Base-by-base conservation (phyloP, 2,113 vertebrate genomes). In the Xiphophorus couchianus region DNA sequence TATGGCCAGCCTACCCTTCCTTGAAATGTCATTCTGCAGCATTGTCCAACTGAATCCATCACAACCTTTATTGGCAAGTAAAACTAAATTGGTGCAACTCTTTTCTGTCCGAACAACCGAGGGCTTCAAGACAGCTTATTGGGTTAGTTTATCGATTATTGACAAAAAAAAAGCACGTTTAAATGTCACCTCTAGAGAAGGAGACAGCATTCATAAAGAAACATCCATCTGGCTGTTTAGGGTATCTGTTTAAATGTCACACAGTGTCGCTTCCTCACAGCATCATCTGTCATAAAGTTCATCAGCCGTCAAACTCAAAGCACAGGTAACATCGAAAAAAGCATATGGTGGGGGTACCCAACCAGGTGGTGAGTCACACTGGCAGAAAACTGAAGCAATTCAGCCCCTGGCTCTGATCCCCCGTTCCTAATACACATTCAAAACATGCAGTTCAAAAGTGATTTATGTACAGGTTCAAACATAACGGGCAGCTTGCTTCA, bases 361-460 rank as follows among this genome's bases (percentile, higher is more conserved):
- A 69, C 82, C 87, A 89, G 88, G 88, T 89, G 88, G 80, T n/a
- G 86, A 87, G 76, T 72, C 84, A 74, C 69, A 83, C 75, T 65
- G 79, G 71, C 37, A 12, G 76, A 63, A 73, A 80, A 74, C 60
- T 58, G 83, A 73, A 77, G 77, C 70, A 64, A 83, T 78, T 85
- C 72, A 69, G 0, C 62, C 2, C 39, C 69, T 85, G 87, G 86
- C 84, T 62, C 1, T 0, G 13, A 22, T 76, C 86, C 83, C 14
- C 14, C 69, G 17, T 61, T 12, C 19, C 37, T 60, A 4, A 30
- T 28, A 76, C 27, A 66, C 69, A 65, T 33, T 63, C 7, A 33
- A 33, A 30, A 33, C 19, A 14, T 30, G 64, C 25, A 48, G 71
- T 66, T 72, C 44, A 2, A 14, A 78, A 81, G 82, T 78, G 35